Evolutionary conservation across 1,140 invertebrate genomes (phyloP).

Genomic region (Cyclina sinensis): DNA sequence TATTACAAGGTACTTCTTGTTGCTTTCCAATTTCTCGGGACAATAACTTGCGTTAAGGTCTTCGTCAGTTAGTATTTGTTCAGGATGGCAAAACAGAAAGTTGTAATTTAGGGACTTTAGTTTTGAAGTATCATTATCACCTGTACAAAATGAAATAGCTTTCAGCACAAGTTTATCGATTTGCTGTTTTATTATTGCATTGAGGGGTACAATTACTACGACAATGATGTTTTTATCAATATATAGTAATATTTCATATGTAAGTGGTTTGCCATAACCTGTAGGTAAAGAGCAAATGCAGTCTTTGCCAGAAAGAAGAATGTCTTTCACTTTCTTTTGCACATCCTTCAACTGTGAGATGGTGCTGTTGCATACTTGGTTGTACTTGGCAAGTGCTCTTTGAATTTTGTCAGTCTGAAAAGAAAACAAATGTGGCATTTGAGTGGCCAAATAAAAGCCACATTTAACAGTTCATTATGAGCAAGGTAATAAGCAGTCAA

Average conservation of each 20-base stretch:
- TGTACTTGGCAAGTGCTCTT: neutral
- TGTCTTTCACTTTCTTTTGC: neutral
- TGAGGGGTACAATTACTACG: slow-evolving; percentile 30
- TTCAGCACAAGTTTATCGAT: neutral
- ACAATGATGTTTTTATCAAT: slow-evolving; percentile 21
- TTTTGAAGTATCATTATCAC: neutral
- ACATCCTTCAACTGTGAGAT: slow-evolving; percentile 16
- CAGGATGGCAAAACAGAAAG: slow-evolving; percentile 32
- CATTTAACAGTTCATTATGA: no score
- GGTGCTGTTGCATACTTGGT: neutral
- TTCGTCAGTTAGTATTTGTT: slow-evolving; percentile 8
- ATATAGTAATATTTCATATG: slow-evolving; percentile 33
- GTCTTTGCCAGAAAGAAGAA: neutral
- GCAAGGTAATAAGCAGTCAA: no score
- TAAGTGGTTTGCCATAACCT: slow-evolving; percentile 13
- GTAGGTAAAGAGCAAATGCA: slow-evolving; percentile 13
- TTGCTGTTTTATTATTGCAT: slow-evolving; percentile 35
- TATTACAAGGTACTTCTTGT: neutral
- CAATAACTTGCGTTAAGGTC: neutral
- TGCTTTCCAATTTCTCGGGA: neutral
- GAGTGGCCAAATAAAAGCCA: no score
- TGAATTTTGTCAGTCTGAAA: neutral
- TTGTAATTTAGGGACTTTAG: neutral
- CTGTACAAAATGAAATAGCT: slow-evolving; percentile 6
- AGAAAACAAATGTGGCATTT: neutral